Evolutionary conservation across 2,797 vertebrate genomes (phyloP).

Genomic region (Dryobates pubescens): DNA sequence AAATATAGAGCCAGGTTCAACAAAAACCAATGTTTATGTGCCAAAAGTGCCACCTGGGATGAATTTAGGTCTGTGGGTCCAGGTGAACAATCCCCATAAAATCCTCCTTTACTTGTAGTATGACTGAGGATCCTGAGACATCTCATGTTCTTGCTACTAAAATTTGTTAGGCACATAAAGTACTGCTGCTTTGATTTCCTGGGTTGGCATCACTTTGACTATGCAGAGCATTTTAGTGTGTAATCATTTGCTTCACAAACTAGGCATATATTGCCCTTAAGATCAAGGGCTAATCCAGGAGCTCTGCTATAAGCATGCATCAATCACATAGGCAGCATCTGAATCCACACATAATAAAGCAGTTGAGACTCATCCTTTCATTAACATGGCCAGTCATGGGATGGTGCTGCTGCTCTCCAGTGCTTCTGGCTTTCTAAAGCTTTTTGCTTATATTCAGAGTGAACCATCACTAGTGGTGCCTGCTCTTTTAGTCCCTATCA

Average conservation of each 20-base stretch:
- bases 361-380: neutral
- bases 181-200: neutral
- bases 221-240: neutral
- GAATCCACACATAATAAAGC: neutral
- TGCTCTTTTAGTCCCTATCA: neutral
- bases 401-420: neutral
- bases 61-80: neutral
- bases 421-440: neutral
- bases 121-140: neutral
- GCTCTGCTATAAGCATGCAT: neutral
- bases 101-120: neutral
- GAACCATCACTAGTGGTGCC: neutral
- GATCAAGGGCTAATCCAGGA: neutral
- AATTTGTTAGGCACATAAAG: neutral
- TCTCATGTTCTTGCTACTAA: neutral
- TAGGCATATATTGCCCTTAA: neutral
- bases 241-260: neutral
- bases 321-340: neutral
- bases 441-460: neutral
- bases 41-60: conserved; percentile 27
- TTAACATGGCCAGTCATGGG: neutral
- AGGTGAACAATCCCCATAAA: neutral
- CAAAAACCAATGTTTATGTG: neutral
- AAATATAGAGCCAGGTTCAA: neutral
- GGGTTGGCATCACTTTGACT: neutral